phyloP scores from a whole-genome alignment of 2,888 invertebrate species.

The Sinohyriopsis cumingii region DNA sequence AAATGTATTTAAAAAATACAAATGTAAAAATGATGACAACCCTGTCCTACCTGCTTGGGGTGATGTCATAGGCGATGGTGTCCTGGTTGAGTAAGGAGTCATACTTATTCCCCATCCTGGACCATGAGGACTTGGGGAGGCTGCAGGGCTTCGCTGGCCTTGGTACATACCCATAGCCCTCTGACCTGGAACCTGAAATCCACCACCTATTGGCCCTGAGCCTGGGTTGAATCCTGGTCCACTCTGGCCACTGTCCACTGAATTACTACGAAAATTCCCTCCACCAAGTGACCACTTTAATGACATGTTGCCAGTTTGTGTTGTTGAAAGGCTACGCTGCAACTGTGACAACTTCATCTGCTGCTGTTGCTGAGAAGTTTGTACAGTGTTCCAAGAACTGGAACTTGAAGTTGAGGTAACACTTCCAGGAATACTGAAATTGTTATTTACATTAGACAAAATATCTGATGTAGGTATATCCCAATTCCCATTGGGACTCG shows the following conservation, averaged over 20 bases:
- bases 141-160: conserved; percentile 51
- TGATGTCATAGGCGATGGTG: conserved; percentile 43
- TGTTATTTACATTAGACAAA: conserved; percentile 8
- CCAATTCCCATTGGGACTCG: conserved; percentile 31
- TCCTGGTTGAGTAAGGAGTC: conserved; percentile 29
- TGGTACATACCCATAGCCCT: conserved; percentile 33
- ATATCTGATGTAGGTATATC: conserved; percentile 24
- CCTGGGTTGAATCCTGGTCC: conserved; percentile 6
- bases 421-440: too few species aligned
- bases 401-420: too few species aligned
- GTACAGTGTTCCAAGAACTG: too few species aligned
- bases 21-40: not conserved
- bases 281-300: too few species aligned
- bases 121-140: conserved; percentile 32
- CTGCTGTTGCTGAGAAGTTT: not conserved
- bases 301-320: too few species aligned
- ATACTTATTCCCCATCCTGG: conserved; percentile 27
- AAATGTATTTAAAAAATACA: not conserved
- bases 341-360: conserved; percentile 25
- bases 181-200: conserved; percentile 44
- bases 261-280: conserved; percentile 4
- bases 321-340: too few species aligned
- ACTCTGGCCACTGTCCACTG: conserved; percentile 11
- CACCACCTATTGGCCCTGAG: conserved; percentile 1
- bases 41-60: conserved; percentile 26